Evolutionary conservation across 2,113 vertebrate genomes (phyloP).

Genomic region (Jacana jacana): DNA sequence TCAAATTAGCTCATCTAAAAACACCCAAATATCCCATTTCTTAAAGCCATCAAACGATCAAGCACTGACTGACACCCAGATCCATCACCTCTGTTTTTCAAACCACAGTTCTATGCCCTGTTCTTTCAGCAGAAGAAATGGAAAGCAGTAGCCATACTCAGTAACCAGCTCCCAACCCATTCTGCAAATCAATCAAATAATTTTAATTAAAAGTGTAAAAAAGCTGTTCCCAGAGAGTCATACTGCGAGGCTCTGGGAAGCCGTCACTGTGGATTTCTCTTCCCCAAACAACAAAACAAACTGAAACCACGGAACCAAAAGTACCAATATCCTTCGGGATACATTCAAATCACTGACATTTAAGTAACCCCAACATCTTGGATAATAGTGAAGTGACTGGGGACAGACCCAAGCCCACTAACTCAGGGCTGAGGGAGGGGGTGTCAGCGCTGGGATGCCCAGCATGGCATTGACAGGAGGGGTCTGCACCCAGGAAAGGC

Average conservation of each 20-base stretch:
- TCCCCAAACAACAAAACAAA: not conserved
- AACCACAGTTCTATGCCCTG: not conserved
- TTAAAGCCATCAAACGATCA: not conserved
- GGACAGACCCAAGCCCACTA: not conserved
- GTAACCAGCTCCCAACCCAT: not conserved
- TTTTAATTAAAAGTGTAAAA: not conserved
- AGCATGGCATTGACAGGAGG: not conserved
- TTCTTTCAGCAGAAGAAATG: not conserved
- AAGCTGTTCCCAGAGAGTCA: not conserved
- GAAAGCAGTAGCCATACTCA: not conserved
- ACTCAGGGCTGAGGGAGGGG: not conserved
- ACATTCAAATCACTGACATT: not conserved
- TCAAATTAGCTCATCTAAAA: not conserved
- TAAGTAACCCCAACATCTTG: not conserved
- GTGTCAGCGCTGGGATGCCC: not conserved
- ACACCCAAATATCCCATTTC: not conserved
- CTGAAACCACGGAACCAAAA: not conserved
- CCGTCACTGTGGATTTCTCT: not conserved
- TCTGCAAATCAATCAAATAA: not conserved
- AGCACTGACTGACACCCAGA: not conserved
- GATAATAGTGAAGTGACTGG: not conserved
- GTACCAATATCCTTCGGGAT: not conserved
- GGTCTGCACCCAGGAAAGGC: not conserved
- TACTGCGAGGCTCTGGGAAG: not conserved
- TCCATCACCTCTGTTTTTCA: not conserved